phyloP scores from a whole-genome alignment of 2,888 invertebrate genomes.

The Drosophila neonasuta region DNA sequence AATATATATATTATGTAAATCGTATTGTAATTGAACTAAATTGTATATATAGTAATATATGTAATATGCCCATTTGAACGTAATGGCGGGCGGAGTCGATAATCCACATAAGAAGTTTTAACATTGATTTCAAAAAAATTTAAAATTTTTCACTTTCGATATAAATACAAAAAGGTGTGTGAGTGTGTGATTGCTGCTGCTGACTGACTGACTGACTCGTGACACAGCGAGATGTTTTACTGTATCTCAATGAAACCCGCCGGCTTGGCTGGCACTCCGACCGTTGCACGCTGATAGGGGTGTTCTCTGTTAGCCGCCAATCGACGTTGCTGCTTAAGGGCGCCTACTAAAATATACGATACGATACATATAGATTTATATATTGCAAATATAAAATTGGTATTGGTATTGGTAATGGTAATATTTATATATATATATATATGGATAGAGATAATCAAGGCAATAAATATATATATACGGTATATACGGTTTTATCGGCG shows the following conservation, averaged over 20 bases:
- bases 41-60: slow-evolving; percentile 24
- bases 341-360: slow-evolving; percentile 82
- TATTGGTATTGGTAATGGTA: slow-evolving; percentile 34
- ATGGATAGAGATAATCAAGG: slow-evolving; percentile 23
- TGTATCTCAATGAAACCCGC: slow-evolving; percentile 81
- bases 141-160: slow-evolving; percentile 7
- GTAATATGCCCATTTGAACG: slow-evolving; percentile 25
- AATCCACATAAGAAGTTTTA: slow-evolving; percentile 27
- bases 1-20: slow-evolving; percentile 35
- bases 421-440: slow-evolving; percentile 9
- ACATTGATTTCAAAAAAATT: slow-evolving; percentile 16
- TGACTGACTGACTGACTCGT: slow-evolving; percentile 2
- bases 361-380: slow-evolving; percentile 70
- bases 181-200: slow-evolving; percentile 10
- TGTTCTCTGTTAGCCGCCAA: slow-evolving; percentile 93
- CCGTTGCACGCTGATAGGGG: slow-evolving; percentile 96
- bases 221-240: slow-evolving; percentile 28
- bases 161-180: slow-evolving; percentile 18
- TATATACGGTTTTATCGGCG: slow-evolving; percentile 13
- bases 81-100: slow-evolving; percentile 41
- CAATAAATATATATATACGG: slow-evolving; percentile 40
- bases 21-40: slow-evolving; percentile 62
- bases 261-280: slow-evolving; percentile 87
- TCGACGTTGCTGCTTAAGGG: slow-evolving; percentile 89
- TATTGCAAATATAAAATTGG: slow-evolving; percentile 46